phyloP scores from a whole-genome alignment of 2,888 invertebrate genomes.

The Napeogenes inachia region DNA sequence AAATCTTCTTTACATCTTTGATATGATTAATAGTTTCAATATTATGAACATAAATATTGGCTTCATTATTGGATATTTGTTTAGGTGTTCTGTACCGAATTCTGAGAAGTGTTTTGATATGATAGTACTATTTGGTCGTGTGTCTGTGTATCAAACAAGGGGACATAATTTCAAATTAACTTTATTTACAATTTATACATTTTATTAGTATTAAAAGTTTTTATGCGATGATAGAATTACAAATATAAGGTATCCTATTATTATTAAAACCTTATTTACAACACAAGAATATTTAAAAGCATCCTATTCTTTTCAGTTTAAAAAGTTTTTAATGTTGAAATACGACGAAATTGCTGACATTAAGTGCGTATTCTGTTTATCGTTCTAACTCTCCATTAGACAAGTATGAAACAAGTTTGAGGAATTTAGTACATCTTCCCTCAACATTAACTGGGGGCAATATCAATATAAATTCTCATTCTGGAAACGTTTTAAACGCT shows the following conservation, averaged over 20 bases:
- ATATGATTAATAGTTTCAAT: conserved; percentile 31
- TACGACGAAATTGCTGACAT: conserved; percentile 18
- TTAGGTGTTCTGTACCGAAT: conserved; percentile 24
- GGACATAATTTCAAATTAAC: too few relatives aligned
- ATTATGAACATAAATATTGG: conserved; percentile 29
- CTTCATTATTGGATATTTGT: conserved; percentile 27
- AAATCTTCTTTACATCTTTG: conserved; percentile 19
- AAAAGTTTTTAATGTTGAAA: conserved; percentile 18
- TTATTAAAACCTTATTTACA: background rate
- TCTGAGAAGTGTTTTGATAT: conserved; percentile 26
- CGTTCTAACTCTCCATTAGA: conserved; percentile 21
- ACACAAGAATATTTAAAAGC: background rate
- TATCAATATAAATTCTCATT: conserved; percentile 56
- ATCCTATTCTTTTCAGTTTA: conserved; percentile 4
- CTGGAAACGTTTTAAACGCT: conserved; percentile 46
- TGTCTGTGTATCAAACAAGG: conserved; percentile 7
- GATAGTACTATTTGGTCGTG: background rate
- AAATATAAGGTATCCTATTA: too few relatives aligned
- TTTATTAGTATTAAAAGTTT: too few relatives aligned
- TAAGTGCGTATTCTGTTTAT: conserved; percentile 27
- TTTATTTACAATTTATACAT: too few relatives aligned
- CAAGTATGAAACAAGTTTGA: conserved; percentile 19
- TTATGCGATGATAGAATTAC: too few relatives aligned
- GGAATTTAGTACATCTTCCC: conserved; percentile 17
- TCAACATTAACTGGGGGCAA: conserved; percentile 40